Conservation (phyloP, 1,140 invertebrate species). For the Nylanderia fulva region DNA sequence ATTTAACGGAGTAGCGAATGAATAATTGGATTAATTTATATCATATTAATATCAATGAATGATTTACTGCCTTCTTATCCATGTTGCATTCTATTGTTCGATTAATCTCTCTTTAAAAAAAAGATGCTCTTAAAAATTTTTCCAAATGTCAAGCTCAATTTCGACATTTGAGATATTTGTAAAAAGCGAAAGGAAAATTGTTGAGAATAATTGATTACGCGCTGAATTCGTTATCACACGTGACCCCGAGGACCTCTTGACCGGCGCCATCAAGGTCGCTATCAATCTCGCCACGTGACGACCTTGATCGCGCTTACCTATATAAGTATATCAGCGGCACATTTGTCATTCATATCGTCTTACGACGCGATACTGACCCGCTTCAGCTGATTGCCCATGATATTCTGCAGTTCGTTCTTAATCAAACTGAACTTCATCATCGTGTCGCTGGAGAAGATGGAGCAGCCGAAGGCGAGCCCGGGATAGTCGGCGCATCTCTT, state of each 20-base stretch:
- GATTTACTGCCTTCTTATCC: background rate
- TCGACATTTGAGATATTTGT: background rate
- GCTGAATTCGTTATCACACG: constrained; percentile 29
- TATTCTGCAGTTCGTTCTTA: constrained; percentile 98
- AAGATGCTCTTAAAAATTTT: background rate
- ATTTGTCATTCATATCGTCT: constrained; percentile 10
- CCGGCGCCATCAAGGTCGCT: constrained; percentile 64
- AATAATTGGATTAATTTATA: background rate
- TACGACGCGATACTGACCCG: constrained; percentile 91
- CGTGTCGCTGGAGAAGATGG: constrained; percentile 98
- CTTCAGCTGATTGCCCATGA: constrained; percentile 97
- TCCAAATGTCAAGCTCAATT: background rate
- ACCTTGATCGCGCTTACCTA: constrained; percentile 54
- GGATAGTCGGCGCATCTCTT: constrained; percentile 96
- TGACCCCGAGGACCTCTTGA: constrained; percentile 57
- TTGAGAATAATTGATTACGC: background rate
- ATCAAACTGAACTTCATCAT: constrained; percentile 99
- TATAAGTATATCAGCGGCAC: background rate
- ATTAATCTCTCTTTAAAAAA: background rate
- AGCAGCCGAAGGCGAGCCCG: constrained; percentile 95
- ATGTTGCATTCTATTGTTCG: background rate
- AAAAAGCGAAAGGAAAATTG: background rate
- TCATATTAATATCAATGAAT: background rate
- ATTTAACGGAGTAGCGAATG: no score
- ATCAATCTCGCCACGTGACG: constrained; percentile 20